phyloP scores from a whole-genome alignment of 2,113 vertebrate genomes.

The Hippolais icterina region DNA sequence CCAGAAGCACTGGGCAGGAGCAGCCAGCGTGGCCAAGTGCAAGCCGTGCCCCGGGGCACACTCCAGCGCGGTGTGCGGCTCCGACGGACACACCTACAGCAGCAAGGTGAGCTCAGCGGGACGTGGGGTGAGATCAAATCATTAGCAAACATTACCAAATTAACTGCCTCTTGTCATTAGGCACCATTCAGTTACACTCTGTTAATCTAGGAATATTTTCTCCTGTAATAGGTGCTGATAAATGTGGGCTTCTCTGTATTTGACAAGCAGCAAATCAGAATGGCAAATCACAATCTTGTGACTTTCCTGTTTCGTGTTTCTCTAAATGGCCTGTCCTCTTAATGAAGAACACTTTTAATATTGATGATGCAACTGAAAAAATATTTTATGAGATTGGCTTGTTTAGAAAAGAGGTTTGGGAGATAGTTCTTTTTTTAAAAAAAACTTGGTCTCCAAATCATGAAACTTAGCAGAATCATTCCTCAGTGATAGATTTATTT shows the following conservation, averaged over 20 bases:
- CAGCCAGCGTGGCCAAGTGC: constrained; percentile 82
- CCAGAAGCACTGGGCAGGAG: constrained; percentile 81
- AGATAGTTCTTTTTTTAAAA: background rate
- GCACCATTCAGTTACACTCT: background rate
- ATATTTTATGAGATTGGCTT: background rate
- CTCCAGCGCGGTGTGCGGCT: constrained; percentile 75
- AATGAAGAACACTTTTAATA: background rate
- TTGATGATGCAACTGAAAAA: background rate
- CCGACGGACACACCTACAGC: constrained; percentile 87
- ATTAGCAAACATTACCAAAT: too few relatives aligned
- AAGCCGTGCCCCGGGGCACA: constrained; percentile 76
- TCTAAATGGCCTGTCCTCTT: background rate
- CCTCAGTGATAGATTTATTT: background rate
- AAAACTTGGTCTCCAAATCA: background rate
- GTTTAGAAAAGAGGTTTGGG: background rate
- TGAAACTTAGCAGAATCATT: background rate
- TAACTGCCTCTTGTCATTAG: background rate
- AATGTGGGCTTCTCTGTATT: background rate
- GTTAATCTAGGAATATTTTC: background rate
- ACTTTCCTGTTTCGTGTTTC: background rate
- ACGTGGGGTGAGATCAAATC: background rate
- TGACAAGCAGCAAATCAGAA: background rate
- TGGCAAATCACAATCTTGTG: background rate
- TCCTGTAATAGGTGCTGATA: background rate
- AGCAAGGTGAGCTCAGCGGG: constrained; percentile 72